These are phyloP conservation scores for Trichogramma evanescens DNA, from an alignment of 2,888 invertebrate species.

Conservation along the genomic window DNA sequence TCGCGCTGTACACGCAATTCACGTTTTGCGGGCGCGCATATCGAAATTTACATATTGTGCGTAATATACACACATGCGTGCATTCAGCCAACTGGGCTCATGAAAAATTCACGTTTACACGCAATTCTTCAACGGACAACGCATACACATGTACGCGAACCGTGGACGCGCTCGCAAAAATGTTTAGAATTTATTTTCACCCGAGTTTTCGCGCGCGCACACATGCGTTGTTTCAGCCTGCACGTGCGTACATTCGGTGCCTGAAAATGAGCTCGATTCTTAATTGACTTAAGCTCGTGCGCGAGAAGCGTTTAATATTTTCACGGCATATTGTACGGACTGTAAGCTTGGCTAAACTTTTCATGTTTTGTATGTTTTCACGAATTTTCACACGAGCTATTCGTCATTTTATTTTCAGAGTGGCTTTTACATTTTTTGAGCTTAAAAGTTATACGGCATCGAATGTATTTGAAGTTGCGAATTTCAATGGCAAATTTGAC, in stretches of 20 bases:
- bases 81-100: background rate
- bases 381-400: background rate
- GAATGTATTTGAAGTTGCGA: no score
- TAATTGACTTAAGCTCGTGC: conserved; percentile 16
- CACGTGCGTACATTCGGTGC: no score
- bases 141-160: no score
- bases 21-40: background rate
- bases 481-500: no score
- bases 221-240: no score
- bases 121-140: conserved; percentile 15
- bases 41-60: conserved; percentile 18
- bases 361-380: background rate
- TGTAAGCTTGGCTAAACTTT: background rate
- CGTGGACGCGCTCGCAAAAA: conserved; percentile 2
- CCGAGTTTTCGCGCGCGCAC: background rate
- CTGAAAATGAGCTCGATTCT: background rate
- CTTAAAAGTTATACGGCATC: no score
- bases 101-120: conserved; percentile 19
- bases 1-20: background rate
- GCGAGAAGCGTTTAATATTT: conserved; percentile 3
- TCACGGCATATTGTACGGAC: background rate
- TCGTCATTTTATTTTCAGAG: no score
- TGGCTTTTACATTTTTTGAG: no score
- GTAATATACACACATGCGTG: conserved; percentile 15
- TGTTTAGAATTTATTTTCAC: conserved; percentile 23